A percentile compares a stretch with the other conserved stretches of the same genome.
phyloP scores from a whole-genome alignment of 2,113 vertebrate species.

The Elaphurus davidianus region DNA sequence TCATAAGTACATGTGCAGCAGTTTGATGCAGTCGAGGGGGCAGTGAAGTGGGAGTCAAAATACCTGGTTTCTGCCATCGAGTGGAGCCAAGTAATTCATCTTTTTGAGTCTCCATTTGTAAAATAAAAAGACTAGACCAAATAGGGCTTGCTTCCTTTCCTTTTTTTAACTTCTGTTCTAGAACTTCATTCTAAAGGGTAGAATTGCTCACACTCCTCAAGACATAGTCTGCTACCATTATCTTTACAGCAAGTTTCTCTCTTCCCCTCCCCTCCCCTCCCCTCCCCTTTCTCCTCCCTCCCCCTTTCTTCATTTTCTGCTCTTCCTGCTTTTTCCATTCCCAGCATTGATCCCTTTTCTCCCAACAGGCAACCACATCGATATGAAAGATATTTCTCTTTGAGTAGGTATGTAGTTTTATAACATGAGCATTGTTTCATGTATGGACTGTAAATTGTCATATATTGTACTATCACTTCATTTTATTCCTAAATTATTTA shows the following conservation, averaged over 20 bases:
- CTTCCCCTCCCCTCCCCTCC: not conserved
- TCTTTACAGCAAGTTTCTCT: not conserved
- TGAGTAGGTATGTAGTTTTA: not conserved
- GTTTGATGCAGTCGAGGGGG: not conserved
- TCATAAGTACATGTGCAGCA: too few species aligned
- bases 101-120: not conserved
- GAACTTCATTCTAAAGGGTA: not conserved
- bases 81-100: not conserved
- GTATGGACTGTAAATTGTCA: not conserved
- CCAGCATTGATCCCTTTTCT: not conserved
- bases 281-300: not conserved
- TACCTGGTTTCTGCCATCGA: not conserved
- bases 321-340: not conserved
- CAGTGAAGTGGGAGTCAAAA: not conserved
- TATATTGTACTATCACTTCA: not conserved
- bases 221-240: not conserved
- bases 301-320: not conserved
- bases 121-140: not conserved
- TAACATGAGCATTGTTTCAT: not conserved
- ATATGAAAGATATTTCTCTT: not conserved
- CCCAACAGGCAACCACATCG: not conserved
- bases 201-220: not conserved
- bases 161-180: not conserved
- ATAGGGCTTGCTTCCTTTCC: not conserved
- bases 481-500: not conserved